These are phyloP conservation scores for Stenchaetothrips biformis DNA, from an alignment of 2,888 invertebrate genomes.

Conservation along the genomic window DNA sequence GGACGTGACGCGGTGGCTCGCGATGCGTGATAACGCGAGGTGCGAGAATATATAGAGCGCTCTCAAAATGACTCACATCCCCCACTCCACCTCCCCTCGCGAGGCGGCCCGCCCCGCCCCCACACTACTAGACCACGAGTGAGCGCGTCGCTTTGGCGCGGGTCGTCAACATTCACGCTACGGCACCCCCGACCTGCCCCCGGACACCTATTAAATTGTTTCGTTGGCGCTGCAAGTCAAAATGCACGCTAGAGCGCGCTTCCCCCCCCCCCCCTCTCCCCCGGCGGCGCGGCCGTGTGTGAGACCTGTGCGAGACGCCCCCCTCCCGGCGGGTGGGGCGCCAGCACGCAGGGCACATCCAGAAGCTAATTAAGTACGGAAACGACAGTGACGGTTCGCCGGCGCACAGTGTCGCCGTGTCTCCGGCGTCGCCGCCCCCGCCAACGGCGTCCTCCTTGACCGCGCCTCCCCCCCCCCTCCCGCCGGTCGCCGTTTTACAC, in stretches of 20 bases:
- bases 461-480: neutral
- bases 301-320: too few species aligned
- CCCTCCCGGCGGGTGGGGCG: too few species aligned
- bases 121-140: neutral
- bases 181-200: slow-evolving; percentile 6
- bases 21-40: neutral
- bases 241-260: slow-evolving; percentile 3
- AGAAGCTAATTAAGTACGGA: slow-evolving; percentile 10
- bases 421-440: neutral
- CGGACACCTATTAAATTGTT: slow-evolving; percentile 17
- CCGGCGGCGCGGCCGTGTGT: neutral
- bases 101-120: neutral
- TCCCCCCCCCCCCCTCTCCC: neutral
- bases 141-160: neutral
- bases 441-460: neutral
- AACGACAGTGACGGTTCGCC: slow-evolving; percentile 11
- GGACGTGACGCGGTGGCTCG: neutral
- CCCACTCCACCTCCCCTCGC: neutral
- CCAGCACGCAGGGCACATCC: neutral
- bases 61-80: neutral
- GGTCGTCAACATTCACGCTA: slow-evolving; percentile 2
- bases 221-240: neutral
- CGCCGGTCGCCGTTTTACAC: neutral
- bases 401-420: neutral
- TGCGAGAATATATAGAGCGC: neutral